A percentile compares a stretch with the other conserved stretches of the same genome.
Conservation (phyloP, 2,888 invertebrate genomes). For the Gryllus longicercus region DNA sequence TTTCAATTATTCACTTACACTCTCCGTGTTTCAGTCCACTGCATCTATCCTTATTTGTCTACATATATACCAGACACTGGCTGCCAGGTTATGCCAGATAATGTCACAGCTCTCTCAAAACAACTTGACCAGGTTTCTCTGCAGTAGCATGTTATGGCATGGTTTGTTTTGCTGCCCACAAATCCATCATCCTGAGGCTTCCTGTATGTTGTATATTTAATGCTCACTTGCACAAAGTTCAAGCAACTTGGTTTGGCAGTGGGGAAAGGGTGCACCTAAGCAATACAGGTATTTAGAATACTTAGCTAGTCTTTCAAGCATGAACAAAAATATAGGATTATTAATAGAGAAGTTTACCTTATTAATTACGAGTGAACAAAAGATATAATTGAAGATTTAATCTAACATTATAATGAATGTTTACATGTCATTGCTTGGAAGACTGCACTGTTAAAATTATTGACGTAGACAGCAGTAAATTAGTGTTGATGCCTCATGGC, state of each 20-base stretch:
- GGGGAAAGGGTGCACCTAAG: not conserved
- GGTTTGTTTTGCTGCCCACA: not conserved
- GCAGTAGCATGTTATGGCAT: conserved; percentile 17
- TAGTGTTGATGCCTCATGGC: not conserved
- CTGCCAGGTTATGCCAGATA: conserved; percentile 17
- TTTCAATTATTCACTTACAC: too few species aligned
- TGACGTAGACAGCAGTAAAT: not conserved
- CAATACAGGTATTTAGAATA: not conserved
- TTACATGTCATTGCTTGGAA: not conserved
- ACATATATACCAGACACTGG: not conserved
- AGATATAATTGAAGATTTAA: not conserved
- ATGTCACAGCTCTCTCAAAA: conserved; percentile 17
- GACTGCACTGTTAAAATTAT: not conserved
- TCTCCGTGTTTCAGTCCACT: not conserved
- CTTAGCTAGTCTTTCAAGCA: not conserved
- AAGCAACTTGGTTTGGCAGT: conserved; percentile 5
- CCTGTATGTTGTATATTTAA: not conserved
- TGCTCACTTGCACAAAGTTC: conserved; percentile 8
- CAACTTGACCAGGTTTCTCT: conserved; percentile 17
- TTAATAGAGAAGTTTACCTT: not conserved
- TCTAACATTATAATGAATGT: too few species aligned
- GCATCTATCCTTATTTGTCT: not conserved
- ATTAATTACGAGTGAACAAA: not conserved
- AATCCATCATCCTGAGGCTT: not conserved
- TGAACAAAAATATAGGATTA: not conserved